Base-by-base conservation (phyloP, 2,797 vertebrate species). In the Darevskia nairensis region DNA sequence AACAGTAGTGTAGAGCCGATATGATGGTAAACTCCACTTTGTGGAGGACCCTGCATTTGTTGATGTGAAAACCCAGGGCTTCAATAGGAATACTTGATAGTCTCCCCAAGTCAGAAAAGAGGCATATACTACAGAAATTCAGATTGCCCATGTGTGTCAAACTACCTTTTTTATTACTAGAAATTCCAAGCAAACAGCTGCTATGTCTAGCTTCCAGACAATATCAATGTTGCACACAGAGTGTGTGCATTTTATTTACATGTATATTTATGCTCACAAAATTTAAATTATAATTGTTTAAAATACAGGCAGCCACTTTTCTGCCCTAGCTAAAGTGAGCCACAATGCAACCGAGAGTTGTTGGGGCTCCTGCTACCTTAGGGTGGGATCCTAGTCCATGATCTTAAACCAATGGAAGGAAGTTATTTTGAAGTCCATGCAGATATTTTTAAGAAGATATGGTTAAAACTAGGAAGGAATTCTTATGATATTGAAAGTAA, bases 1-100 rank as follows among this genome's bases (percentile, higher is more conserved):
- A 96, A 96, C 95, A 96, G 95, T 80, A 41, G 21, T 13, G 32
- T 44, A 17, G n/a, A 6, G 7, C 2, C 71, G 1, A 21, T 13
- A 10, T 8, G 2, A 41, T n/a, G 13, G 10, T 55, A 50, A 32
- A 1, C 2, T 23, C 7, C 10, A 44, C 15, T 35, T 79, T 35
- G 32, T 6, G 17, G 11, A 68, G 8, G 21, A 59, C 1, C 23
- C 32, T 55, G 41, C 46, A 6, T 41, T 39, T 72, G 4, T 23
- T 61, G 21, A 10, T 23, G 61, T 41, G 13, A 44, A 64, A 10
- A 5, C 44, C 23, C 23, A 8, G 27, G 10, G 39, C 19, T 21
- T 17, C 17, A 76, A 4, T 44, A 21, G 35, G 9, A 13, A 64
- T 23, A 3, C 39, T 77, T 13, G 19, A 23, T 15, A 68, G 35